Percentiles rank a stretch among this genome's conserved stretches.
These are phyloP conservation scores for Oncorhynchus gorbuscha DNA, from an alignment of 2,113 vertebrate genomes.

Conservation along the genomic window DNA sequence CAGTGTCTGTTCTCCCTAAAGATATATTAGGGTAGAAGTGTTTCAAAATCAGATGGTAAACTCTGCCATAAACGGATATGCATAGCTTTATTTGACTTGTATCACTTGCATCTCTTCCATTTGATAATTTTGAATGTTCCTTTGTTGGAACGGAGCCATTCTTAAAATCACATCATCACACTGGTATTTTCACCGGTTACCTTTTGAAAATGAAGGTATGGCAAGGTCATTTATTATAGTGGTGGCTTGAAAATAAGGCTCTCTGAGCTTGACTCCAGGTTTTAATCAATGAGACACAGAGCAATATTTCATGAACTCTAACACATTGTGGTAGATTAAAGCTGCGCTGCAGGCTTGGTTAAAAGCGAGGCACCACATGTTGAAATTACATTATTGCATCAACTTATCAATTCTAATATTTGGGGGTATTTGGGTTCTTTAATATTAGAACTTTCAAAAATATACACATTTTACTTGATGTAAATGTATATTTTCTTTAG, in stretches of 20 bases:
- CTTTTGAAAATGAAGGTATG: slow-evolving; percentile 50
- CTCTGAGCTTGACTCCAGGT: slow-evolving; percentile 59
- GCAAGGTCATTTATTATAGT: slow-evolving; percentile 57
- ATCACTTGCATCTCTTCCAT: not conserved
- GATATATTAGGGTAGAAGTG: too few species aligned
- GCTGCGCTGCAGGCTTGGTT: slow-evolving; percentile 57
- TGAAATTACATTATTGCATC: too few species aligned
- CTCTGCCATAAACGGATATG: too few species aligned
- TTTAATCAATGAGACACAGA: slow-evolving; percentile 66
- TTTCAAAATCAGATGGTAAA: too few species aligned
- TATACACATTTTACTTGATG: too few species aligned
- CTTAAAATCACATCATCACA: slow-evolving; percentile 45
- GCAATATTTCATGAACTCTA: slow-evolving; percentile 60
- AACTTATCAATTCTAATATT: too few species aligned
- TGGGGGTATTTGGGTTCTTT: too few species aligned
- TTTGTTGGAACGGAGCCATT: not conserved
- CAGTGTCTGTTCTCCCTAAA: too few species aligned
- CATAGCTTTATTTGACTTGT: not conserved
- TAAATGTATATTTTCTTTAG: too few species aligned
- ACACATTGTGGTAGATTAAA: slow-evolving; percentile 68
- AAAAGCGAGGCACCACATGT: too few species aligned
- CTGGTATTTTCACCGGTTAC: slow-evolving; percentile 43
- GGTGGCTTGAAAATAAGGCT: slow-evolving; percentile 48
- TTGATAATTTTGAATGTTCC: not conserved
- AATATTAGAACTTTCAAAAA: too few species aligned